Evolutionary conservation across 2,113 vertebrate genomes (phyloP).

Genomic region (Callospermophilus lateralis): DNA sequence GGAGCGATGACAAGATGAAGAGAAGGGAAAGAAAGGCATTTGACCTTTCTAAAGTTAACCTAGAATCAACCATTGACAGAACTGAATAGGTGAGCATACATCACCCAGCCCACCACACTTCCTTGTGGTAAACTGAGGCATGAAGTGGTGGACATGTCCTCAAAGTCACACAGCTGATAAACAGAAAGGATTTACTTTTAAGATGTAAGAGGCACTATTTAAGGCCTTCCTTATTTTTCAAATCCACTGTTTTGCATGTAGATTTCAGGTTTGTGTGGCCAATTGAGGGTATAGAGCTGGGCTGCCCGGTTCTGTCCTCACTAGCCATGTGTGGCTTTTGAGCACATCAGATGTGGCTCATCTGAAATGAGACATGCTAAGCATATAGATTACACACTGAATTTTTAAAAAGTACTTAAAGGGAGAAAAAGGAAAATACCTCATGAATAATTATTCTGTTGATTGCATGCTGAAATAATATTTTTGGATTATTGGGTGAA

Average conservation of each 20-base stretch:
- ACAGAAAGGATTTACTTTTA: neutral
- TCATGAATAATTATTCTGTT: neutral
- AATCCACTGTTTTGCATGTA: neutral
- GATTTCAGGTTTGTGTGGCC: neutral
- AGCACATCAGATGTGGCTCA: neutral
- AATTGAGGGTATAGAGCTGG: neutral
- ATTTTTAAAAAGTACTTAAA: neutral
- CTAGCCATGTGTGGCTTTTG: neutral
- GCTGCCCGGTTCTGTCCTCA: neutral
- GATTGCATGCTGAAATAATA: neutral
- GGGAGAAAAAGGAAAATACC: neutral
- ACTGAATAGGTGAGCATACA: neutral
- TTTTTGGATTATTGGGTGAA: neutral
- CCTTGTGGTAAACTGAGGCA: neutral
- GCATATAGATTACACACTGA: neutral
- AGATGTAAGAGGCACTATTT: neutral
- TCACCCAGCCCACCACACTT: neutral
- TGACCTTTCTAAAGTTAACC: neutral
- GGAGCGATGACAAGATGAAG: neutral
- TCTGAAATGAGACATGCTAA: neutral
- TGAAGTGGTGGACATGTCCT: neutral
- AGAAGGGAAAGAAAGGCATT: neutral
- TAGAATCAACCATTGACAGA: neutral
- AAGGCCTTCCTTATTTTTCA: neutral
- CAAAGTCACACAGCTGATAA: neutral